Conservation (phyloP, 2,797 vertebrate species). For the Neosilurus hyrtlii region DNA sequence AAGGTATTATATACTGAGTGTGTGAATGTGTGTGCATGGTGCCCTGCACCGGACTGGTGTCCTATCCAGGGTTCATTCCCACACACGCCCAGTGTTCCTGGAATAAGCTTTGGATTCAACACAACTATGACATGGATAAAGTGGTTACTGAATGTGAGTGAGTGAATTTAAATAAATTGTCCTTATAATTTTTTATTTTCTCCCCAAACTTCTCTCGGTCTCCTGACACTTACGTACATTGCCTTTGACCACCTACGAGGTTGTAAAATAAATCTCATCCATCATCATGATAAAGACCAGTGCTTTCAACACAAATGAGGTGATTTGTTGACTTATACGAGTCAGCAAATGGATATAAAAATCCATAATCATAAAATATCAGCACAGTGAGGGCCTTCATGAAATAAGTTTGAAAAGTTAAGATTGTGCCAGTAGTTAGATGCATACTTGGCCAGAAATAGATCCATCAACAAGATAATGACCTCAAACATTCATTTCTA, state of each 20-base stretch:
- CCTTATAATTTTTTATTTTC: background rate
- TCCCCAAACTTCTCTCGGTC: background rate
- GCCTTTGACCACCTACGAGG: conserved; percentile 21
- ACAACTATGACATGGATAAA: background rate
- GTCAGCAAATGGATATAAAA: conserved; percentile 15
- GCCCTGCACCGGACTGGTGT: background rate
- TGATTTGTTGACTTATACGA: conserved; percentile 13
- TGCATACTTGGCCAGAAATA: background rate
- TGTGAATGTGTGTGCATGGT: background rate
- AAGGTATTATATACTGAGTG: background rate
- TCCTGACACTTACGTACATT: background rate
- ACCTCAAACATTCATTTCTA: conserved; percentile 3
- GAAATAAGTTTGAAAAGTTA: background rate
- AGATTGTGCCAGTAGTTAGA: background rate
- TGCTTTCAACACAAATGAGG: conserved; percentile 28
- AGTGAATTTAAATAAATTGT: background rate
- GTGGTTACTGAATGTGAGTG: background rate
- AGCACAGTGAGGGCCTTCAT: background rate
- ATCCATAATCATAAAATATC: conserved; percentile 28
- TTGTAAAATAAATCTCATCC: conserved; percentile 12
- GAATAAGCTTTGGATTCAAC: background rate
- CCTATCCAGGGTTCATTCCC: background rate
- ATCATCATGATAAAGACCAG: conserved; percentile 15
- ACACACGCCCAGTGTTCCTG: background rate
- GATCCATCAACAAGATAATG: conserved; percentile 6